Base-by-base conservation (phyloP, 1,140 invertebrate species). In the Atta texana region DNA sequence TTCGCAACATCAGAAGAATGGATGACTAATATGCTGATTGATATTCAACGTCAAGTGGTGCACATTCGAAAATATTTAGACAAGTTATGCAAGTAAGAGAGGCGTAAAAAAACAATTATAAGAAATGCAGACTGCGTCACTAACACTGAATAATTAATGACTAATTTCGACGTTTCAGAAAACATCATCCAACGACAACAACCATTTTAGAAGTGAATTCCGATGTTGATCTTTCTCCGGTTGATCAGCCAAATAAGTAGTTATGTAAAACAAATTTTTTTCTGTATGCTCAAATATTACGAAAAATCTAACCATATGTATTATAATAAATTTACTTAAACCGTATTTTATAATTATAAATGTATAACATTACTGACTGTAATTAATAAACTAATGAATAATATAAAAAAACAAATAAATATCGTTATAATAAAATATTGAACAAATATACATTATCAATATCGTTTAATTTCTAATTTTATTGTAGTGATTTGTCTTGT, bases 21-120 rank as follows among this genome's bases (percentile, higher is more conserved):
- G 16, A 82, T 82, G 21, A 82, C 6, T 72, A 44, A 72, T 31
- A 44, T 84, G 24, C 12, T 92, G 4, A 21, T 74, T 7, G 59
- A 88, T 6, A 59, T 89, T 0, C 82, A 91, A 28, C 86, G 74
- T 24, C 85, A 89, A 21, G 3, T 91, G 7, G 18, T 24, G 14
- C 66, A 78, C 6, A 85, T 92, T 66, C 87, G 84, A 39, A 75
- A 80, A 14, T 71, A 87, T 61, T 87, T 90, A 21, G 76, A 89
- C 10, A 89, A 72, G 55, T 63, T 92, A 16, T 92, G 92, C 85
- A 89, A 88, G 92, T 92, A 55, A 71, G 39, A 28, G n/a, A 2
- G 8, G 18, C 2, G 2, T 10, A 2, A 59, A n/a, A 16, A n/a
- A 16, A 6, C 18, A 18, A 18, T 16, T 31, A n/a, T 34, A 24